Base-by-base conservation (phyloP, 2,797 vertebrate genomes). In the Perodicticus potto region DNA sequence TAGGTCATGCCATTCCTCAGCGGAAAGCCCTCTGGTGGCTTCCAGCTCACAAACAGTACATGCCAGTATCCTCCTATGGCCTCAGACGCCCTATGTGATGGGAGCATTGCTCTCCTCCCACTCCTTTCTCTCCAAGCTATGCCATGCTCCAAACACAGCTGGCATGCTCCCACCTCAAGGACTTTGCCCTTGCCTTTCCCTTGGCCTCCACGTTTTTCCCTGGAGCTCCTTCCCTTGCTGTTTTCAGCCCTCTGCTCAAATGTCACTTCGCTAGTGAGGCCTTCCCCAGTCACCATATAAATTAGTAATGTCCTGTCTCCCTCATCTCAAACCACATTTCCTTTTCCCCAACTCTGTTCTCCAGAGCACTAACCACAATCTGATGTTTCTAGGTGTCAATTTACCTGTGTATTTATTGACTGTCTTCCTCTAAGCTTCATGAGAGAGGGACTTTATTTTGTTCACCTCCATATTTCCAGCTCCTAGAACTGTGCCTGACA, bases 401-500 rank as follows among this genome's bases (percentile, higher is more conserved):
- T 81, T 91, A 25, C 82, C 25, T 86, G 17, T 37, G 11, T 82
- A 61, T 86, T 45, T 82, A 87, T 32, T 55, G 49, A 45, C 5
- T 45, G 7, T 61, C n/a, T 81, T 29, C 53, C 27, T 16, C 86
- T 85, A 80, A 80, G 17, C 57, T 74, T 74, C 19, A 16, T 57
- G 76, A 86, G 40, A 77, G 73, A 85, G 9, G 23, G 45, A 90
- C 10, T 93, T 94, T 77, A 53, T 74, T 25, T 86, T 90, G 8
- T 83, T 65, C 27, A 45, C 37, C 34, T 84, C 32, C n/a, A 37
- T 93, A 49, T 85, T 73, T 78, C 55, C 25, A 88, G 49, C 40
- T 69, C 43, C 43, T 61, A 87, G n/a, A 91, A 93, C 32, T 93
- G 32, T 57, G 29, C 65, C 37, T 25, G 14, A n/a, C 25, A 80